Percentiles rank a stretch among this genome's conserved stretches.
phyloP scores from a whole-genome alignment of 2,113 vertebrate genomes.

The Greenwoodochromis staneri region DNA sequence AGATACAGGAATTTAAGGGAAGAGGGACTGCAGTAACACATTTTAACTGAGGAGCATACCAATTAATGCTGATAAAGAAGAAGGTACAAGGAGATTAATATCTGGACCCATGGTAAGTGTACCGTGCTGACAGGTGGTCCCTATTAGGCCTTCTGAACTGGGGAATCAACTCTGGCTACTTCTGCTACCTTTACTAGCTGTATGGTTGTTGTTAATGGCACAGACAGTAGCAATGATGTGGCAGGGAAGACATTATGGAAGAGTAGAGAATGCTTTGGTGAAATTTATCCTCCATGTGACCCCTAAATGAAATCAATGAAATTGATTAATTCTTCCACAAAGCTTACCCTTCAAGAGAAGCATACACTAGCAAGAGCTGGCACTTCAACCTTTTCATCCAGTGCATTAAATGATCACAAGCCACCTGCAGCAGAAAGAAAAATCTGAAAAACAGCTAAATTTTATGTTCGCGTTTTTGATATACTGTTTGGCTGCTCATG shows the following conservation, averaged over 20 bases:
- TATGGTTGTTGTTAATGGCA: slow-evolving; percentile 44
- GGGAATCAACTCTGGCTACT: background rate
- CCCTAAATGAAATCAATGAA: background rate
- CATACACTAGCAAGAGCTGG: background rate
- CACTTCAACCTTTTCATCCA: background rate
- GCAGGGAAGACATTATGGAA: background rate
- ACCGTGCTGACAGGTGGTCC: slow-evolving; percentile 1
- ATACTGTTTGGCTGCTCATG: background rate
- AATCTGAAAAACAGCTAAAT: background rate
- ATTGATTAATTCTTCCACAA: background rate
- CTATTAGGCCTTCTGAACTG: background rate
- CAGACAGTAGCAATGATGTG: background rate
- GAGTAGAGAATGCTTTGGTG: background rate
- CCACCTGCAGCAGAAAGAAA: background rate
- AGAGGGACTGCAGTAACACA: background rate
- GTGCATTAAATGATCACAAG: background rate
- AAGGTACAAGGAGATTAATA: slow-evolving; percentile 36
- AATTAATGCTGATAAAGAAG: slow-evolving; percentile 43
- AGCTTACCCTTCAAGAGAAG: background rate
- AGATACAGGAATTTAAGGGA: background rate
- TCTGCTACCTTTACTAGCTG: slow-evolving; percentile 15
- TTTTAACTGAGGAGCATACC: slow-evolving; percentile 3
- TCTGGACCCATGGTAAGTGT: slow-evolving; percentile 8
- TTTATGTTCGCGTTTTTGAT: background rate
- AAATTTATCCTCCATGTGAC: background rate